These are phyloP conservation scores for Dolichallabes microphthalmus DNA, from an alignment of 2,113 vertebrate species.

Conservation along the genomic window DNA sequence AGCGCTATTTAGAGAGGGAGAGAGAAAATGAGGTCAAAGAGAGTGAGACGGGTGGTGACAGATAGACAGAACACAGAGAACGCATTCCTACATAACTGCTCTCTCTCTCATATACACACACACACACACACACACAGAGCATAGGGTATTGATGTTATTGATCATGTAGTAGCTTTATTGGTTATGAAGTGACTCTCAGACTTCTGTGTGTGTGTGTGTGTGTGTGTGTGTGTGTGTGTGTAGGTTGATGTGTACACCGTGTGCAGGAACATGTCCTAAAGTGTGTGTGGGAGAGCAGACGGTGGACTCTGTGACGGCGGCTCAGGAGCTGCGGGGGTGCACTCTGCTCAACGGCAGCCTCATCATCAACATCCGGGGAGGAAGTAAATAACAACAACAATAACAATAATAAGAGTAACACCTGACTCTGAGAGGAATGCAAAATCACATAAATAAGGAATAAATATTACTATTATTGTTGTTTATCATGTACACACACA, in stretches of 20 bases:
- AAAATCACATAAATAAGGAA: not conserved
- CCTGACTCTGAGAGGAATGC: not conserved
- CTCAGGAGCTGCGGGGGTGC: constrained; percentile 90
- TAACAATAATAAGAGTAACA: not conserved
- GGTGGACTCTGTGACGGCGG: constrained; percentile 88
- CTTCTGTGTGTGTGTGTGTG: constrained; percentile 32
- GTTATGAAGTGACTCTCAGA: not conserved
- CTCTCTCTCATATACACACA: not conserved
- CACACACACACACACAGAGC: not conserved
- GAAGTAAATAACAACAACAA: constrained; percentile 78
- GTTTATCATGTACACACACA: no score
- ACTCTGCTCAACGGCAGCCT: constrained; percentile 90
- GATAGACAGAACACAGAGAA: no score
- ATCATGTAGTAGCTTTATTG: not conserved
- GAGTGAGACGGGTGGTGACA: no score
- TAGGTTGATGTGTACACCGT: constrained; percentile 86
- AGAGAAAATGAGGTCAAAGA: no score
- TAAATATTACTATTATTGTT: no score
- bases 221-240: constrained; percentile 38
- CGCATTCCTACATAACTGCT: no score
- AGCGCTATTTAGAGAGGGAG: no score
- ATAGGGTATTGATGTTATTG: not conserved
- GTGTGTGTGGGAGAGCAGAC: constrained; percentile 82
- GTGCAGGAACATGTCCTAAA: constrained; percentile 91
- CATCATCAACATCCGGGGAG: constrained; percentile 90